phyloP scores from a whole-genome alignment of 2,797 vertebrate genomes.

The Phalloptychus januarius region DNA sequence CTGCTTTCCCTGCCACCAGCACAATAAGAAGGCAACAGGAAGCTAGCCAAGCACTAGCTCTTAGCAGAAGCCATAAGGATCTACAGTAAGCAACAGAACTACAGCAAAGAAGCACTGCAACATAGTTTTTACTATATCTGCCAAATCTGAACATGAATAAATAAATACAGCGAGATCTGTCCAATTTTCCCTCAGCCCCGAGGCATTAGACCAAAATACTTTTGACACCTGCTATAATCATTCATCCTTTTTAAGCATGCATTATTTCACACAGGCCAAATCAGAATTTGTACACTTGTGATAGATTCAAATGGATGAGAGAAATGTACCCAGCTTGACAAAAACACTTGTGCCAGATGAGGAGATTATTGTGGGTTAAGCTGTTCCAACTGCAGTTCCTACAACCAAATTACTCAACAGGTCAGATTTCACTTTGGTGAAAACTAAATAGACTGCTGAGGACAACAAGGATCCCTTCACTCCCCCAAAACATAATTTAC shows the following conservation, averaged over 20 bases:
- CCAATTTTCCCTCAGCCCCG: slow-evolving; percentile 55
- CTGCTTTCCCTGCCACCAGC: slow-evolving; percentile 56
- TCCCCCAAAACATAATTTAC: slow-evolving; percentile 3
- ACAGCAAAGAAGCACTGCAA: slow-evolving; percentile 49
- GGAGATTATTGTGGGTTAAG: slow-evolving; percentile 72
- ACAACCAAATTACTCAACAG: slow-evolving; percentile 65
- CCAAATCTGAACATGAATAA: slow-evolving; percentile 71
- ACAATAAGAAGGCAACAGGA: slow-evolving; percentile 71
- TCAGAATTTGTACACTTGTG: slow-evolving; percentile 64
- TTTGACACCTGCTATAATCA: slow-evolving; percentile 70
- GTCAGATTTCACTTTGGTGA: slow-evolving; percentile 67
- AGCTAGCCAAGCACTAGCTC: slow-evolving; percentile 64
- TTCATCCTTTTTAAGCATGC: slow-evolving; percentile 55
- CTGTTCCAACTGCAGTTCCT: slow-evolving; percentile 50
- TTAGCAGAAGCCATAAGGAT: slow-evolving; percentile 56
- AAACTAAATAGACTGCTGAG: slow-evolving; percentile 49
- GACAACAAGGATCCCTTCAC: slow-evolving; percentile 1
- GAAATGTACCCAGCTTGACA: slow-evolving; percentile 60
- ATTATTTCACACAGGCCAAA: slow-evolving; percentile 63
- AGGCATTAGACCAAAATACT: slow-evolving; percentile 57
- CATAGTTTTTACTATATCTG: slow-evolving; percentile 60
- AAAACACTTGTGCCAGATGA: slow-evolving; percentile 61
- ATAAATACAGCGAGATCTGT: slow-evolving; percentile 62
- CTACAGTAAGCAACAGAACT: slow-evolving; percentile 30
- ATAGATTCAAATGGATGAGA: slow-evolving; percentile 48